phyloP scores from a whole-genome alignment of 1,140 invertebrate species.

The Oryzaephilus surinamensis region DNA sequence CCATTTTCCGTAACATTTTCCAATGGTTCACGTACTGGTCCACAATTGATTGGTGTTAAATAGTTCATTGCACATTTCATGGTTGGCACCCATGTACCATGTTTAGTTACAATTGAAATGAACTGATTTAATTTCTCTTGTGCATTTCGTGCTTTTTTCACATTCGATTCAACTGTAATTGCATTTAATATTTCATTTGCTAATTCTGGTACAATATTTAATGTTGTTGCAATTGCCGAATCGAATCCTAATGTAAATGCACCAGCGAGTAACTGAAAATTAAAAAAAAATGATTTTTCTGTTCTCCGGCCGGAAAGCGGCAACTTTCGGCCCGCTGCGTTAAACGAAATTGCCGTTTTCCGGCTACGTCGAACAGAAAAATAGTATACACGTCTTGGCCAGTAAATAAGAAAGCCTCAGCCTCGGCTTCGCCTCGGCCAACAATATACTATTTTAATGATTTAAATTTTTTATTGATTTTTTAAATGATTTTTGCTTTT shows the following conservation, averaged over 20 bases:
- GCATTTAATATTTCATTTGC: conserved; percentile 36
- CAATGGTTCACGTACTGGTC: conserved; percentile 45
- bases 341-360: too few relatives aligned
- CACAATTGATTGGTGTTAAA: conserved; percentile 45
- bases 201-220: conserved; percentile 47
- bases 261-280: conserved; percentile 48
- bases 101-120: conserved; percentile 36
- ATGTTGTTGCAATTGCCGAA: conserved; percentile 53
- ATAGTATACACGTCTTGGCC: too few relatives aligned
- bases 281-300: too few relatives aligned
- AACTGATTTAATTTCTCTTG: conserved; percentile 39
- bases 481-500: too few relatives aligned
- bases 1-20: conserved; percentile 32
- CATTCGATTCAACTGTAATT: conserved; percentile 31
- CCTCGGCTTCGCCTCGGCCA: too few relatives aligned
- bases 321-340: too few relatives aligned
- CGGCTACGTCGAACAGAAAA: too few relatives aligned
- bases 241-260: conserved; percentile 53
- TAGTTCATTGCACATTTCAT: conserved; percentile 57
- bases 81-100: conserved; percentile 50
- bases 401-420: too few relatives aligned
- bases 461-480: too few relatives aligned
- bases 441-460: too few relatives aligned
- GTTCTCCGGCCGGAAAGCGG: too few relatives aligned
- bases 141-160: conserved; percentile 30